Percentiles rank a stretch among this genome's conserved stretches.
Conservation (phyloP, 2,888 invertebrate genomes). For the Sceliomorpha sp. region DNA sequence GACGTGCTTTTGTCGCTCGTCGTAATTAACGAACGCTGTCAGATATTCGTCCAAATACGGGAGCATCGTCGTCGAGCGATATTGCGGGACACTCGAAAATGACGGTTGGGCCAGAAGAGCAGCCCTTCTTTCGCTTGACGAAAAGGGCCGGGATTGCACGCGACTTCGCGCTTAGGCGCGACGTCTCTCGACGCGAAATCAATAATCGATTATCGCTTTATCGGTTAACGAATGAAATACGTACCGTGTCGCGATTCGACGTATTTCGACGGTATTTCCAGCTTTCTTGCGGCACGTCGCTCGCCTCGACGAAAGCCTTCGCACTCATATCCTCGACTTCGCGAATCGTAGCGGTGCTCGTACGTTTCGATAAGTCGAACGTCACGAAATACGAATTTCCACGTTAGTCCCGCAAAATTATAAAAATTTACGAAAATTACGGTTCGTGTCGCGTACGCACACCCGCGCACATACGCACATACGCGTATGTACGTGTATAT, state of each 20-base stretch:
- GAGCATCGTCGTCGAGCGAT: slow-evolving; percentile 9
- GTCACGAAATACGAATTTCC: too few relatives aligned
- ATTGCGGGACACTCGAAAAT: background rate
- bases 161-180: background rate
- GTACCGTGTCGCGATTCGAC: background rate
- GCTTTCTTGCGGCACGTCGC: too few relatives aligned
- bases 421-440: too few relatives aligned
- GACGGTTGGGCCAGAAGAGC: background rate
- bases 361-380: too few relatives aligned
- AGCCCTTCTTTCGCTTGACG: slow-evolving; percentile 4
- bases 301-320: too few relatives aligned
- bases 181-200: slow-evolving; percentile 1
- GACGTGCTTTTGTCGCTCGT: slow-evolving; percentile 24
- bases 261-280: background rate
- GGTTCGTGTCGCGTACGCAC: too few relatives aligned
- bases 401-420: too few relatives aligned
- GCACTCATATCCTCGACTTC: too few relatives aligned
- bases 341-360: too few relatives aligned
- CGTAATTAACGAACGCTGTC: background rate
- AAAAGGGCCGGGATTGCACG: slow-evolving; percentile 1
- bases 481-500: too few relatives aligned
- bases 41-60: slow-evolving; percentile 1
- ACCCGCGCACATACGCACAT: too few relatives aligned
- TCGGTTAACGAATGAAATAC: background rate
- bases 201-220: slow-evolving; percentile 8